Evolutionary conservation across 1,140 invertebrate genomes (phyloP).

Genomic region (Drosophila ambigua): DNA sequence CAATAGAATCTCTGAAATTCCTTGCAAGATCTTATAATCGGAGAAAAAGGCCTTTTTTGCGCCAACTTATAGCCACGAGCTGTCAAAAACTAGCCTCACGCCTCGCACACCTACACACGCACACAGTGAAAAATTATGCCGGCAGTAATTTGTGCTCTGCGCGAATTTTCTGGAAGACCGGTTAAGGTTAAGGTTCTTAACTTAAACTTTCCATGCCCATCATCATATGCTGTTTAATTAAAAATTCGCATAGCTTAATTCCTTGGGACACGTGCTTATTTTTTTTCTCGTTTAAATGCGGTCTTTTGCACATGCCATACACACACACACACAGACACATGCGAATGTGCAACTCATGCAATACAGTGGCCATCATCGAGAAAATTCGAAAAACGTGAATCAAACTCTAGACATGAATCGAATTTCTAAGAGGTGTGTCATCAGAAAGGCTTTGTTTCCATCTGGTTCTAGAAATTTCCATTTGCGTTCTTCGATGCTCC

Average conservation of each 20-base stretch:
- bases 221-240: slow-evolving; percentile 1
- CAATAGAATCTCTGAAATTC: slow-evolving; percentile 42
- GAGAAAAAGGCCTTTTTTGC: not conserved
- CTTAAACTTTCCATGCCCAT: not conserved
- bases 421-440: too few relatives aligned
- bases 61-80: too few relatives aligned
- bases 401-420: not conserved
- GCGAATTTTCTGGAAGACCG: slow-evolving; percentile 18
- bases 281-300: slow-evolving; percentile 3
- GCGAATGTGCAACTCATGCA: not conserved
- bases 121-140: slow-evolving; percentile 16
- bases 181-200: not conserved
- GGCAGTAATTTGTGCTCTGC: slow-evolving; percentile 8
- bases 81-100: not conserved
- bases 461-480: too few relatives aligned
- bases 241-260: not conserved
- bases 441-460: too few relatives aligned
- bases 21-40: slow-evolving; percentile 9
- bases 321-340: not conserved
- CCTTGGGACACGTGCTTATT: slow-evolving; percentile 10
- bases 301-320: slow-evolving; percentile 6
- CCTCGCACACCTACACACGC: not conserved
- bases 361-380: not conserved
- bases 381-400: slow-evolving; percentile 1
- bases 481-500: too few relatives aligned